phyloP scores from a whole-genome alignment of 2,797 vertebrate genomes.

The Pipistrellus pygmaeus region DNA sequence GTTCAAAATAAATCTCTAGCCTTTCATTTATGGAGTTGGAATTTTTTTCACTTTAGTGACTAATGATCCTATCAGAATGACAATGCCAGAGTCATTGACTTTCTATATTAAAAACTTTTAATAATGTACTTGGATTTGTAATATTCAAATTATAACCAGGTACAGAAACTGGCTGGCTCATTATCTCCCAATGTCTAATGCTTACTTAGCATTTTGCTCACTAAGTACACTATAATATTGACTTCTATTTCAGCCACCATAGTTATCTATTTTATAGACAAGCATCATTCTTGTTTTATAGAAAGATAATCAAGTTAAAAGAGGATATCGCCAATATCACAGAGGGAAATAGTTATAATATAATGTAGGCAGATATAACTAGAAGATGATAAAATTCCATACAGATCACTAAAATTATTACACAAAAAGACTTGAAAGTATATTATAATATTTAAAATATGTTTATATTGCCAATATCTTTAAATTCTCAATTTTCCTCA shows the following conservation, averaged over 20 bases:
- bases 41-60: constrained; percentile 1
- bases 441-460: background rate
- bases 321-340: background rate
- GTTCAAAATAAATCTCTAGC: background rate
- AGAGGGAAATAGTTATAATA: background rate
- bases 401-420: background rate
- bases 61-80: constrained; percentile 9
- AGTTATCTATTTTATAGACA: background rate
- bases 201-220: background rate
- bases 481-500: constrained; percentile 14
- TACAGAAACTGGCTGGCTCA: background rate
- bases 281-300: constrained; percentile 11
- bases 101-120: background rate
- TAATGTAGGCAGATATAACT: background rate
- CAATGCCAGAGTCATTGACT: background rate
- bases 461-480: background rate
- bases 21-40: background rate
- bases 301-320: background rate
- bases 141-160: constrained; percentile 35
- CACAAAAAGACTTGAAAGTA: background rate
- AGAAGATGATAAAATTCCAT: background rate
- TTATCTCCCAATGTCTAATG: background rate
- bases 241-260: background rate
- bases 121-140: background rate
- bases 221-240: background rate